A percentile compares a stretch with the other conserved stretches of the same genome.
Conservation (phyloP, 2,113 vertebrate genomes). For the Uria lomvia region DNA sequence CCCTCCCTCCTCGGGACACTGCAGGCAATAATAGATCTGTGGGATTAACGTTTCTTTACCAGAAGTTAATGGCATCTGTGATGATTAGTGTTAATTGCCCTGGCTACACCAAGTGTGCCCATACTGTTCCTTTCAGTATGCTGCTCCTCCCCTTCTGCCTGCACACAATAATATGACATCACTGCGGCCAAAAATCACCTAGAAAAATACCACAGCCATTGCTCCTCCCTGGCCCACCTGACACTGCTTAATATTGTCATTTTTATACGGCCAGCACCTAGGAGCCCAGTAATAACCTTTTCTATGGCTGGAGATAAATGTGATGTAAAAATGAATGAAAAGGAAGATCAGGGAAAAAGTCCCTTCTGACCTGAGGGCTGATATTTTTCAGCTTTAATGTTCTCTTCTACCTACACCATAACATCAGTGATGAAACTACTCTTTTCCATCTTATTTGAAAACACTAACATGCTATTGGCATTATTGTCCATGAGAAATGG, state of each 20-base stretch:
- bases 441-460: slow-evolving; percentile 58
- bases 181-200: neutral
- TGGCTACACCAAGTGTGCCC: neutral
- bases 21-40: neutral
- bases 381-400: slow-evolving; percentile 63
- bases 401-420: slow-evolving; percentile 38
- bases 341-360: slow-evolving; percentile 50
- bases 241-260: slow-evolving; percentile 10
- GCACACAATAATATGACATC: neutral
- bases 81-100: slow-evolving; percentile 17
- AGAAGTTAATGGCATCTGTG: neutral
- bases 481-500: slow-evolving; percentile 45
- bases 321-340: slow-evolving; percentile 56
- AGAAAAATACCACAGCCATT: slow-evolving; percentile 12
- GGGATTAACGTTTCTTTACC: neutral
- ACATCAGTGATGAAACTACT: slow-evolving; percentile 43
- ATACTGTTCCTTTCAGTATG: neutral
- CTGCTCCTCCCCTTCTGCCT: neutral
- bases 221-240: slow-evolving; percentile 16
- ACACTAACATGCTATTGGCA: neutral
- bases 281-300: slow-evolving; percentile 36
- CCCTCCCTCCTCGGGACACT: neutral
- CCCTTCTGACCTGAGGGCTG: slow-evolving; percentile 50
- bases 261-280: slow-evolving; percentile 21
- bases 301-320: slow-evolving; percentile 41